Base-by-base conservation (phyloP, 2,797 vertebrate genomes). In the Dermochelys coriacea region DNA sequence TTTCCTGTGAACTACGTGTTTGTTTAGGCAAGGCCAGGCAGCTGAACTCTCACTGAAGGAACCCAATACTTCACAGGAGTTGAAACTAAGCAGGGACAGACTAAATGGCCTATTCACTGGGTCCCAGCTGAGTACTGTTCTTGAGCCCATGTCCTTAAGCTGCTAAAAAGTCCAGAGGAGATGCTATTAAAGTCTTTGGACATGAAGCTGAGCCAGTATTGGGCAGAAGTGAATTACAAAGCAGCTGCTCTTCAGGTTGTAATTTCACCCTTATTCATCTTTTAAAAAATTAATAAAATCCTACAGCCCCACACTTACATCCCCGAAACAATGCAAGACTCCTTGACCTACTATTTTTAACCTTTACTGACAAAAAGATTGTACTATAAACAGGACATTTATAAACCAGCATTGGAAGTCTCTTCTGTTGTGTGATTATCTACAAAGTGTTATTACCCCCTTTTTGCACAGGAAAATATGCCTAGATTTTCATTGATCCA, bases 401-500 rank as follows among this genome's bases (percentile, higher is more conserved):
- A 97, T 96, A 95, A 64, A 91, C 95, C 75, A 54, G 78, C 91
- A 94, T 94, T 97, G 95, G 95, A 97, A 98, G 97, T 98, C 97
- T 96, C 97, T 98, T 98, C 98, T 98, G 98, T 98, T 98, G 97
- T 98, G 97, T 97, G 98, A 98, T 98, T 98, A 98, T 98, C 98
- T 98, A 98, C 98, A 98, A 98, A 99, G 98, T 98, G 98, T 99
- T 99, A 99, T 99, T 98, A 98, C 98, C 98, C 98, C 97, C 98
- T 98, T 99, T 99, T 99, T 99, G 98, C 99, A 98, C 98, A 97
- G 98, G 98, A 98, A 98, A 98, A 98, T 98, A 98, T 96, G 97
- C 98, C 98, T 98, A 98, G 98, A 99, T 99, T 99, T 98, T 97
- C 98, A 99, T 99, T 98, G 99, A 99, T 99, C 99, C 97, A 97